Evolutionary conservation across 2,888 invertebrate genomes (phyloP).

Genomic region (Chloroclystis v-ata): DNA sequence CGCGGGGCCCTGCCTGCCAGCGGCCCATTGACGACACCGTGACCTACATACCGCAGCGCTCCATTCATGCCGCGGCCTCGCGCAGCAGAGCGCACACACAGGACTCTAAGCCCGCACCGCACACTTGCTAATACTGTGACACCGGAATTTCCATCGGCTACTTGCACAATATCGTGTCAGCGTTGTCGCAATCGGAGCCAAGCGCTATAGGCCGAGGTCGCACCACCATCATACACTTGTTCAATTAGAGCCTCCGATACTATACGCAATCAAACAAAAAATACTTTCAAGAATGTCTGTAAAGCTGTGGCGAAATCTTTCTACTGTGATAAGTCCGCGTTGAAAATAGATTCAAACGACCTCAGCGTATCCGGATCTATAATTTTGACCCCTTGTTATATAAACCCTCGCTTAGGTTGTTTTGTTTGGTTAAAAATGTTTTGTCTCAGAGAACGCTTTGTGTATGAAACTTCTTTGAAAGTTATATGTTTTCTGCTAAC

Average conservation of each 20-base stretch:
- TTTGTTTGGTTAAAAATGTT: neutral
- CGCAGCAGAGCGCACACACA: constrained; percentile 46
- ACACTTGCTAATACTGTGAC: constrained; percentile 53
- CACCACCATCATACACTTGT: constrained; percentile 65
- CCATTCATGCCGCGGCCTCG: constrained; percentile 75
- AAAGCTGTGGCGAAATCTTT: constrained; percentile 30
- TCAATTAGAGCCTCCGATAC: constrained; percentile 65
- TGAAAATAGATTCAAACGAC: constrained; percentile 8
- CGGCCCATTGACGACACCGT: constrained; percentile 78
- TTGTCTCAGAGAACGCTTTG: no score
- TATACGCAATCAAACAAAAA: constrained; percentile 50
- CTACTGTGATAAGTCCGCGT: constrained; percentile 17
- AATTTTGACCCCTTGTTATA: constrained; percentile 8
- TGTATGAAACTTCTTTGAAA: no score
- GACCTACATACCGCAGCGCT: constrained; percentile 71
- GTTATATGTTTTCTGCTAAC: no score
- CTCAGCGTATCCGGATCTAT: neutral
- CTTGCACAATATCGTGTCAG: constrained; percentile 61
- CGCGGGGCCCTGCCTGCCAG: constrained; percentile 59
- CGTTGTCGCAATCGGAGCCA: constrained; percentile 64
- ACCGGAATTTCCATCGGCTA: constrained; percentile 66
- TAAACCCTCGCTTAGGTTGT: constrained; percentile 5
- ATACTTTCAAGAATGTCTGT: constrained; percentile 27
- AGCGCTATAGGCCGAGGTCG: constrained; percentile 56
- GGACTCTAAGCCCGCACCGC: constrained; percentile 55